These are phyloP conservation scores for Gibbula magus DNA, from an alignment of 2,888 invertebrate species.

Conservation along the genomic window DNA sequence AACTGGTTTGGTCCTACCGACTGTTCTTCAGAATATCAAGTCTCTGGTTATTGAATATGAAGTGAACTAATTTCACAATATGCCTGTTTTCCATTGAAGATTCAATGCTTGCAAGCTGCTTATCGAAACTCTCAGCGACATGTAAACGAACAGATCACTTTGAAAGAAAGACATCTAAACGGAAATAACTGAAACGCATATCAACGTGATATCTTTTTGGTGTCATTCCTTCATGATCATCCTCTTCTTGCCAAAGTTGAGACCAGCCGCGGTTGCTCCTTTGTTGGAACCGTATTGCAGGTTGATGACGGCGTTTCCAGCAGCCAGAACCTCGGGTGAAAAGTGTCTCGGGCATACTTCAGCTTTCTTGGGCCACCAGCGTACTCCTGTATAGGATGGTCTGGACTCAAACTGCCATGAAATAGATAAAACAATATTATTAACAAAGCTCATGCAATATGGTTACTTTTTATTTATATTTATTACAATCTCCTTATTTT, in stretches of 20 bases:
- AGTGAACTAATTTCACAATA: too few species aligned
- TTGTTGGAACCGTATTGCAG: conserved; percentile 90
- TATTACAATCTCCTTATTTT: too few species aligned
- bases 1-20: too few species aligned
- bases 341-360: conserved; percentile 96
- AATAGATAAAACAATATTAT: too few species aligned
- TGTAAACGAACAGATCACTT: conserved; percentile 11
- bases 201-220: not conserved
- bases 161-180: not conserved
- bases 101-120: conserved; percentile 12
- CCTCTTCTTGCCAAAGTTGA: conserved; percentile 80
- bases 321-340: conserved; percentile 93
- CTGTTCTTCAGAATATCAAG: too few species aligned
- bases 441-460: too few species aligned
- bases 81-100: too few species aligned
- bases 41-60: too few species aligned
- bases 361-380: conserved; percentile 96
- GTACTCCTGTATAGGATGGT: conserved; percentile 77
- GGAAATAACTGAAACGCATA: conserved; percentile 17
- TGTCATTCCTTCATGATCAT: conserved; percentile 58
- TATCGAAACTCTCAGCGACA: not conserved
- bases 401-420: conserved; percentile 60
- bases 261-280: conserved; percentile 96
- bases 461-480: too few species aligned
- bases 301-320: conserved; percentile 93